A percentile compares a stretch with the other conserved stretches of the same genome.
These are phyloP conservation scores for Zelostemma sp. DNA, from an alignment of 1,140 invertebrate species.

Conservation along the genomic window DNA sequence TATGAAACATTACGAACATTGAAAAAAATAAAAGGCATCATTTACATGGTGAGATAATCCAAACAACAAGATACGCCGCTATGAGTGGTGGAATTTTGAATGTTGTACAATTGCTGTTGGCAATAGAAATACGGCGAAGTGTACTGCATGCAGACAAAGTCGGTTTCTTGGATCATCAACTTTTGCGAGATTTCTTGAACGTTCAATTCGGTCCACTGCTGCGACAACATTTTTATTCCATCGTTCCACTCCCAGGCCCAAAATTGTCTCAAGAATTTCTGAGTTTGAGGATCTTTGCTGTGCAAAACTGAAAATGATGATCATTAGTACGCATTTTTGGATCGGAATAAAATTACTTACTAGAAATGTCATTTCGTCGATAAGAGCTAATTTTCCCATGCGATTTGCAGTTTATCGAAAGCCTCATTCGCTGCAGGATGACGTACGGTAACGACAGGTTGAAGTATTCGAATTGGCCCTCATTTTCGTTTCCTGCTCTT, in stretches of 20 bases:
- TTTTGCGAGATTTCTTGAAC: conserved; percentile 42
- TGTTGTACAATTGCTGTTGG: conserved; percentile 68
- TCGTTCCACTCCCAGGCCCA: conserved; percentile 69
- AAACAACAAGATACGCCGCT: conserved; percentile 70
- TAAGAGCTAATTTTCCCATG: conserved; percentile 69
- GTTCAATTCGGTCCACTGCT: conserved; percentile 41
- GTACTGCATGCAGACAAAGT: conserved; percentile 66
- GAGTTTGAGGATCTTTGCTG: conserved; percentile 38
- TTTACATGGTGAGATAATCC: conserved; percentile 72
- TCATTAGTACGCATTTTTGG: no score
- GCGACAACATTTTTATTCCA: conserved; percentile 56
- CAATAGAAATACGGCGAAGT: conserved; percentile 69
- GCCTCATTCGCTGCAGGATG: conserved; percentile 60
- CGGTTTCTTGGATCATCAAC: conserved; percentile 64
- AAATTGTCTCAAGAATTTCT: conserved; percentile 56
- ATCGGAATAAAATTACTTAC: conserved; percentile 51
- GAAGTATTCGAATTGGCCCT: conserved; percentile 34
- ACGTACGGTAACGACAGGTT: conserved; percentile 70
- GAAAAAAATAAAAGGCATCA: conserved; percentile 11
- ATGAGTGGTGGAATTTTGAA: conserved; percentile 76
- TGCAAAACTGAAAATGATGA: conserved; percentile 40
- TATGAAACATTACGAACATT: conserved; percentile 1
- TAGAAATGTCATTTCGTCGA: conserved; percentile 53
- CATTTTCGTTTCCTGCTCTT: conserved; percentile 52
- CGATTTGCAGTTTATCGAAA: conserved; percentile 68